Evolutionary conservation across 2,113 vertebrate genomes (phyloP).

Genomic region (Ranitomeya variabilis): DNA sequence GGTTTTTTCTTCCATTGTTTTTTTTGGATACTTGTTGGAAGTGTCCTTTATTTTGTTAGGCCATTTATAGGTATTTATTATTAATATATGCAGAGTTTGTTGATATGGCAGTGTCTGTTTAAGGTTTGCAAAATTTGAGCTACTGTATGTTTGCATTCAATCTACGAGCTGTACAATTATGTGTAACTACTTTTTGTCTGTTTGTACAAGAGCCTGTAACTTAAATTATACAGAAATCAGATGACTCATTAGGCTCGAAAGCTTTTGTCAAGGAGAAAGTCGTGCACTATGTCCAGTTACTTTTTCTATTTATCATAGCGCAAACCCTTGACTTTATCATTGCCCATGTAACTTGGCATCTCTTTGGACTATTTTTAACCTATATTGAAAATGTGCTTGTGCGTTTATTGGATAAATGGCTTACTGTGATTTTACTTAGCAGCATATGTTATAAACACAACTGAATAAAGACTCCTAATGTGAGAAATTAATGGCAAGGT

Average conservation of each 20-base stretch:
- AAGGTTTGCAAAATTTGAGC: too few species aligned
- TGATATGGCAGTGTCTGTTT: too few species aligned
- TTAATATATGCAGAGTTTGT: too few species aligned
- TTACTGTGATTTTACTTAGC: not conserved
- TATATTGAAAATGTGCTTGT: not conserved
- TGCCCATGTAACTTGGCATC: not conserved
- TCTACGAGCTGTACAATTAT: too few species aligned
- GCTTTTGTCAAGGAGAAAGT: not conserved
- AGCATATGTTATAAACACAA: slow-evolving; percentile 4
- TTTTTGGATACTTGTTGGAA: too few species aligned
- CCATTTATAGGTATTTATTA: too few species aligned
- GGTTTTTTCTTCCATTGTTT: too few species aligned
- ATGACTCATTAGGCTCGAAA: not conserved
- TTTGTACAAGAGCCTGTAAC: too few species aligned
- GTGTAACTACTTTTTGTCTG: too few species aligned
- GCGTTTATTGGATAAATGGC: not conserved
- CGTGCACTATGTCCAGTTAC: not conserved
- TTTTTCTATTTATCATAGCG: not conserved
- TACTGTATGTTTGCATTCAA: too few species aligned
- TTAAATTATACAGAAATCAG: too few species aligned
- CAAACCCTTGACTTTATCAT: not conserved
- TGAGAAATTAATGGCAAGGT: not conserved
- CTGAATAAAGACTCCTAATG: slow-evolving; percentile 21
- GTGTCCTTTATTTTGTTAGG: too few species aligned
- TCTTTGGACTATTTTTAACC: not conserved